A percentile compares a stretch with the other conserved stretches of the same genome.
These are phyloP conservation scores for Gnatocerus cornutus DNA, from an alignment of 2,888 invertebrate genomes.

Conservation along the genomic window DNA sequence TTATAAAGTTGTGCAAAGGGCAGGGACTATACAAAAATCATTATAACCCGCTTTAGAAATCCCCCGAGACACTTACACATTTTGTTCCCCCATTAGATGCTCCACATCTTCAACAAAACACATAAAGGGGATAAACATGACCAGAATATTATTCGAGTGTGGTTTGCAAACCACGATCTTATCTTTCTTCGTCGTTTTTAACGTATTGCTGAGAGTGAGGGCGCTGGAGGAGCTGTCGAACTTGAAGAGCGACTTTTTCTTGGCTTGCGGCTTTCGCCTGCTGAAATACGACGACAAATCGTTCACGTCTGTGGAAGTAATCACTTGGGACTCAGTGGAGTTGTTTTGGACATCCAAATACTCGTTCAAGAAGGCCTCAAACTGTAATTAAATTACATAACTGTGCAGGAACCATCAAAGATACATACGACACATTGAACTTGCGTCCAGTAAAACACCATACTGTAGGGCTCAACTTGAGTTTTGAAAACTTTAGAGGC, in stretches of 20 bases:
- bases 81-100: slow-evolving; percentile 71
- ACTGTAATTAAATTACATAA: slow-evolving; percentile 70
- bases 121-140: slow-evolving; percentile 88
- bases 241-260: slow-evolving; percentile 78
- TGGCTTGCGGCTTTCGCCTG: slow-evolving; percentile 72
- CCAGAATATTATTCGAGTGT: slow-evolving; percentile 82
- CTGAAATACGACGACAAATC: slow-evolving; percentile 75
- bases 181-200: slow-evolving; percentile 68
- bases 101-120: slow-evolving; percentile 91
- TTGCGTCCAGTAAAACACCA: slow-evolving; percentile 90
- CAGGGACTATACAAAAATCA: slow-evolving; percentile 74
- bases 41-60: background rate
- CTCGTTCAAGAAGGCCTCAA: slow-evolving; percentile 88
- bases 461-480: slow-evolving; percentile 77
- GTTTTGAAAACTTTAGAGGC: slow-evolving; percentile 76
- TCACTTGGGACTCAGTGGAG: slow-evolving; percentile 75
- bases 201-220: slow-evolving; percentile 64
- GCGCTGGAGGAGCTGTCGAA: slow-evolving; percentile 78
- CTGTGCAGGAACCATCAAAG: background rate
- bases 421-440: slow-evolving; percentile 88
- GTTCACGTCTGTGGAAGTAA: slow-evolving; percentile 67
- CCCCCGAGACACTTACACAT: slow-evolving; percentile 70
- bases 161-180: slow-evolving; percentile 84
- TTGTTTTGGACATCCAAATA: slow-evolving; percentile 91
- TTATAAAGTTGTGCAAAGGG: slow-evolving; percentile 87